Conservation (phyloP, 2,797 vertebrate species). For the Miichthys miiuy region DNA sequence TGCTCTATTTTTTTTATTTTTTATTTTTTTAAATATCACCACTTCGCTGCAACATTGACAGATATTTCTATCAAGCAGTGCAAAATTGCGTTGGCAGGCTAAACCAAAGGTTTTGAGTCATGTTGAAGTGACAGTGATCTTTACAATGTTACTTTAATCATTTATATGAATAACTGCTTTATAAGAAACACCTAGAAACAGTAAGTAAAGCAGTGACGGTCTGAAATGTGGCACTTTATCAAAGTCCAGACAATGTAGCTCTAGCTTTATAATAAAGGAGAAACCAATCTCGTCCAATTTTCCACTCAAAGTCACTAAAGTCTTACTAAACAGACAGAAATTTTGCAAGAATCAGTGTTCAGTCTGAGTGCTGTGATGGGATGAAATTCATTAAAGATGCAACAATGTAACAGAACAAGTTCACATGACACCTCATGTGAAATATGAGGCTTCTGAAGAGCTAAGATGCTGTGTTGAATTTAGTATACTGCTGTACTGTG, state of each 20-base stretch:
- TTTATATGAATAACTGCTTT: background rate
- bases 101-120: background rate
- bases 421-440: too few relatives aligned
- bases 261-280: background rate
- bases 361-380: slow-evolving; percentile 3
- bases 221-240: background rate
- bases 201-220: too few relatives aligned
- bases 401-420: background rate
- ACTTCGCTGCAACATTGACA: slow-evolving; percentile 1
- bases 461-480: background rate
- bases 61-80: background rate
- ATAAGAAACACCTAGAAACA: background rate
- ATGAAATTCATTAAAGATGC: background rate
- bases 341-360: slow-evolving; percentile 7
- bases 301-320: slow-evolving; percentile 10
- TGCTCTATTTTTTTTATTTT: background rate
- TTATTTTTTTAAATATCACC: background rate
- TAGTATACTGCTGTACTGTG: background rate
- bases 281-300: slow-evolving; percentile 31
- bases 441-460: too few relatives aligned
- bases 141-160: background rate
- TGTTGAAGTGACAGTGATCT: background rate
- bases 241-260: background rate
- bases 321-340: slow-evolving; percentile 27
- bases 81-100: slow-evolving; percentile 10